phyloP scores from a whole-genome alignment of 2,888 invertebrate genomes.

The Callosobruchus maculatus region DNA sequence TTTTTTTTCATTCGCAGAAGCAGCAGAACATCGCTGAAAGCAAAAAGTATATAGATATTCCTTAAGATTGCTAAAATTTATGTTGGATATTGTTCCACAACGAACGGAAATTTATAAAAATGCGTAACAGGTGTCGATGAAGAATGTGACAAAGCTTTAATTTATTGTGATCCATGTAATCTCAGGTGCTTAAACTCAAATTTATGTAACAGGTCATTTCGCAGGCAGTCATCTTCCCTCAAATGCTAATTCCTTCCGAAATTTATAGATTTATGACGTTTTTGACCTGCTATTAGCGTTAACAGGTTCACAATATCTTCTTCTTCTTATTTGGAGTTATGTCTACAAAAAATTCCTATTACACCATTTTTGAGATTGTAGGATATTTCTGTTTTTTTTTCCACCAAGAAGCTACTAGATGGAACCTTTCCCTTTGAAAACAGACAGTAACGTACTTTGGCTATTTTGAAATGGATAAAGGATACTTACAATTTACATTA shows the following conservation, averaged over 20 bases:
- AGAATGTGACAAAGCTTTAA: background rate
- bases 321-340: too few species aligned
- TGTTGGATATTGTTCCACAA: background rate
- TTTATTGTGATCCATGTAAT: background rate
- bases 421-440: too few species aligned
- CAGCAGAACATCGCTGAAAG: background rate
- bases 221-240: background rate
- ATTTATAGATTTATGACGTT: background rate
- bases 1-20: too few species aligned
- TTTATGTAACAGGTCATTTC: background rate
- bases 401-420: too few species aligned
- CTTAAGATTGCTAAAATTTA: background rate
- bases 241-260: background rate
- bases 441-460: too few species aligned
- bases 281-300: background rate
- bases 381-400: too few species aligned
- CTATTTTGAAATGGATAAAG: too few species aligned
- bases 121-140: background rate
- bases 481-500: too few species aligned
- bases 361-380: too few species aligned
- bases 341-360: too few species aligned
- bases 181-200: background rate
- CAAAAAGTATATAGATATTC: background rate
- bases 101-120: background rate
- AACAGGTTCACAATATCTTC: background rate